These are phyloP conservation scores for Pantherophis alleghaniensis DNA, from an alignment of 2,797 vertebrate species.

Conservation along the genomic window DNA sequence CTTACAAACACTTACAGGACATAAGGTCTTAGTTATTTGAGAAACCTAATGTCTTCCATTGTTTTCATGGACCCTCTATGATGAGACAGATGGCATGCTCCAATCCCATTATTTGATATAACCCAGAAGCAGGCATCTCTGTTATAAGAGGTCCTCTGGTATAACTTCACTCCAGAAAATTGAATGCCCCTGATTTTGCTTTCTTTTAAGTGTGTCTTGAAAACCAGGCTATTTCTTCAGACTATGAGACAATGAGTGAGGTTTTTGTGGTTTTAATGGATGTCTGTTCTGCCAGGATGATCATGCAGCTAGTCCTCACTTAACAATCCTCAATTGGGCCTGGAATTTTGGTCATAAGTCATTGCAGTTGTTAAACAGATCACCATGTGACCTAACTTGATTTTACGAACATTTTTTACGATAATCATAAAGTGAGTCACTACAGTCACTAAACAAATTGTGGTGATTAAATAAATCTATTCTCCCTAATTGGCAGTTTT, in stretches of 20 bases:
- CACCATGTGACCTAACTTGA: neutral
- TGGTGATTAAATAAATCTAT: neutral
- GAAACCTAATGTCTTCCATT: neutral
- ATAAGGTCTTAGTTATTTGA: neutral
- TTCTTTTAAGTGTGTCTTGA: neutral
- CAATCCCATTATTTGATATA: neutral
- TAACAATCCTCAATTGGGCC: neutral
- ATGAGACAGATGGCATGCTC: neutral
- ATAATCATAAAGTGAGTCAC: neutral
- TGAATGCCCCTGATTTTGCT: neutral
- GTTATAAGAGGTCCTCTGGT: neutral
- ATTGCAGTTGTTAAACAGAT: neutral
- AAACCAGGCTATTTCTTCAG: neutral
- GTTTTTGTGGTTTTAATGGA: neutral
- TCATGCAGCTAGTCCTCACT: neutral
- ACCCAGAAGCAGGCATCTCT: neutral
- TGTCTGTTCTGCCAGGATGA: neutral
- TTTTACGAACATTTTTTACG: neutral
- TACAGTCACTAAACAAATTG: neutral
- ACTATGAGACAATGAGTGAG: neutral
- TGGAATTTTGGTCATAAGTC: neutral
- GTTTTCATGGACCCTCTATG: neutral
- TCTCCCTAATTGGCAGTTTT: neutral
- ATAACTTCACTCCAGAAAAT: neutral
- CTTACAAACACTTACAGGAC: neutral